Conservation (phyloP, 2,797 vertebrate species). For the Tachyglossus aculeatus region DNA sequence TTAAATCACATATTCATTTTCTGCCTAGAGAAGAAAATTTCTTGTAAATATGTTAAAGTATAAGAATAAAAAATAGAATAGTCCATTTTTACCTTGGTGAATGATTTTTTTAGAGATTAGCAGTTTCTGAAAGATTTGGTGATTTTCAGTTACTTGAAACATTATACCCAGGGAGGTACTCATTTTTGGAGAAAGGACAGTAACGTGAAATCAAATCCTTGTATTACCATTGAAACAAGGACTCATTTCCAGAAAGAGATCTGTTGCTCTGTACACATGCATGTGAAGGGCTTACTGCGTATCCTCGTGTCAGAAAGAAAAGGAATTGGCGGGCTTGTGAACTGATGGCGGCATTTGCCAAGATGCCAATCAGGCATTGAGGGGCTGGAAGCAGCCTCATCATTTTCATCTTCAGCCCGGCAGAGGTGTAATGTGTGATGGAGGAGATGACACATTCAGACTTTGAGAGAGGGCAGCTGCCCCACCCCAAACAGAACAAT, state of each 20-base stretch:
- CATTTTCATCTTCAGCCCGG: background rate
- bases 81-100: background rate
- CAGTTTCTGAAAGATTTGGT: background rate
- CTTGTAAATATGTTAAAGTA: no score
- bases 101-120: background rate
- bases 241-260: background rate
- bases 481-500: no score
- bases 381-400: background rate
- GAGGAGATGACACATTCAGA: background rate
- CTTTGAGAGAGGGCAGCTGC: background rate
- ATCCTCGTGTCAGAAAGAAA: background rate
- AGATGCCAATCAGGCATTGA: background rate
- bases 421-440: no score
- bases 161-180: background rate
- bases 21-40: no score
- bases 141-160: constrained; percentile 5
- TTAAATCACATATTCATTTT: no score
- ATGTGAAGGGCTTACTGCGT: background rate
- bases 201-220: constrained; percentile 4
- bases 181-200: constrained; percentile 10
- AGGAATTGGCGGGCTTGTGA: background rate
- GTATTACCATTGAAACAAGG: constrained; percentile 2
- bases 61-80: no score
- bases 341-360: background rate
- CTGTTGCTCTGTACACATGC: background rate